A percentile compares a stretch with the other conserved stretches of the same genome.
These are phyloP conservation scores for Himantopus leucocephalus DNA, from an alignment of 2,113 vertebrate genomes.

Conservation along the genomic window DNA sequence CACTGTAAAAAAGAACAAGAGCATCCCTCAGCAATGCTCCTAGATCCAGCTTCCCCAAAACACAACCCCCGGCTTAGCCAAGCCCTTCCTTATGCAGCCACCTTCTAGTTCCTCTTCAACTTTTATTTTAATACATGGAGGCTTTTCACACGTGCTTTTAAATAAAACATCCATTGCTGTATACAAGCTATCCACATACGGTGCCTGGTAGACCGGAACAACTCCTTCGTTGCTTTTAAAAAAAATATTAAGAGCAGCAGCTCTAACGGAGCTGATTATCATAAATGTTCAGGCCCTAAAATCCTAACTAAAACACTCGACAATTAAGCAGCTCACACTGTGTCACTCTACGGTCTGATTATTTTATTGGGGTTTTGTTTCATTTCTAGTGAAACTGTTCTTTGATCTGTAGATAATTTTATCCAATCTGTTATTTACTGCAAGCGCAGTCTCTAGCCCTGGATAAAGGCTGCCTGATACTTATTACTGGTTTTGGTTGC, in stretches of 20 bases:
- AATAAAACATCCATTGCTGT: background rate
- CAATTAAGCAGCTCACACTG: background rate
- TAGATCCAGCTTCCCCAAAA: background rate
- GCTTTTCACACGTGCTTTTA: background rate
- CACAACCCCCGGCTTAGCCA: background rate
- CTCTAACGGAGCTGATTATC: background rate
- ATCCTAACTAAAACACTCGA: background rate
- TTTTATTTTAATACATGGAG: background rate
- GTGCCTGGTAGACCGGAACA: background rate
- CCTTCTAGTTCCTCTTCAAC: background rate
- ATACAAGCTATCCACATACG: background rate
- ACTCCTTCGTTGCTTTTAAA: background rate
- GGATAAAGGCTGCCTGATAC: background rate
- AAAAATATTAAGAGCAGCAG: background rate
- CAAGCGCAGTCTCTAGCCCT: background rate
- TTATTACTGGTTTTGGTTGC: background rate
- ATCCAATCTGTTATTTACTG: background rate
- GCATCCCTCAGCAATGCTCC: background rate
- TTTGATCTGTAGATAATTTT: background rate
- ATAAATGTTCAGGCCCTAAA: background rate
- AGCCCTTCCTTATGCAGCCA: background rate
- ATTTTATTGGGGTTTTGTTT: background rate
- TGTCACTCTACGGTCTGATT: background rate
- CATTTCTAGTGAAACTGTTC: background rate
- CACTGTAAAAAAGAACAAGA: background rate